phyloP scores from a whole-genome alignment of 2,888 invertebrate genomes.

The Drosophila phalerata region DNA sequence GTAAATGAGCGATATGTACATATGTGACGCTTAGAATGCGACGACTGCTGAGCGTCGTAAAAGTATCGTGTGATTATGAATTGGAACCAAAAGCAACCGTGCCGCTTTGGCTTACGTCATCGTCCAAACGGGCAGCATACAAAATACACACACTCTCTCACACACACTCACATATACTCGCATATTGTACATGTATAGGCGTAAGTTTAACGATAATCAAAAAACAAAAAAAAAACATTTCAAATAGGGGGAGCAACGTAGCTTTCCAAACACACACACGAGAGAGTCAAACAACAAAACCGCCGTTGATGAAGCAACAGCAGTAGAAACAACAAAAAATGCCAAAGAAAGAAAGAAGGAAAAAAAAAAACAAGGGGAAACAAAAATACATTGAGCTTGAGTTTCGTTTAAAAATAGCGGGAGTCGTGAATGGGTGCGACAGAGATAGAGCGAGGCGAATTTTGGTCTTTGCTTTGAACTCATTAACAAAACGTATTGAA shows the following conservation, averaged over 20 bases:
- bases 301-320: constrained; percentile 67
- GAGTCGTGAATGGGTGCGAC: constrained; percentile 53
- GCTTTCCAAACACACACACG: constrained; percentile 74
- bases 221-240: constrained; percentile 56
- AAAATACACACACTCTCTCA: constrained; percentile 37
- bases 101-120: constrained; percentile 71
- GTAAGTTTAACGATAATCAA: constrained; percentile 59
- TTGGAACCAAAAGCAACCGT: constrained; percentile 65
- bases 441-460: constrained; percentile 41
- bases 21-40: constrained; percentile 56
- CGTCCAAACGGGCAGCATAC: constrained; percentile 65
- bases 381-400: constrained; percentile 58
- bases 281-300: constrained; percentile 72
- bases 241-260: constrained; percentile 69
- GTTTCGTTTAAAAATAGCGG: constrained; percentile 72
- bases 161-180: constrained; percentile 18
- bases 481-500: constrained; percentile 77
- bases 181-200: constrained; percentile 21
- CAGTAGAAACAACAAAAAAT: constrained; percentile 43
- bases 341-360: constrained; percentile 46
- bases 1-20: no score
- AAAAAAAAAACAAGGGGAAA: no score
- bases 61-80: constrained; percentile 80
- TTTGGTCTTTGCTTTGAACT: constrained; percentile 63
- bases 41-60: constrained; percentile 48